Evolutionary conservation across 1,140 invertebrate genomes (phyloP).

Genomic region (Heliconius melpomene): DNA sequence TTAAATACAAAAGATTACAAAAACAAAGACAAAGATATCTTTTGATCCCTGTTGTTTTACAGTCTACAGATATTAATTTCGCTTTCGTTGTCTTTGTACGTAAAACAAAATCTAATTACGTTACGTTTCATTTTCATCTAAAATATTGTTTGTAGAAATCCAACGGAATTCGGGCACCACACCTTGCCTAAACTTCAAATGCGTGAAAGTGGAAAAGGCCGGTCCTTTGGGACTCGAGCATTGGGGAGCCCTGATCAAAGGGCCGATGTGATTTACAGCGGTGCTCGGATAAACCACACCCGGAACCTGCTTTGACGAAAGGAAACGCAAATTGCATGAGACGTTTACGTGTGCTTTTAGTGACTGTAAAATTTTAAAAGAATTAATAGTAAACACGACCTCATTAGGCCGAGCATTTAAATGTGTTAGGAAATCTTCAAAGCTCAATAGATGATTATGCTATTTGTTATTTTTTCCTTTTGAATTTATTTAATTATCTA

Average conservation of each 20-base stretch:
- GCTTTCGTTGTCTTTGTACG: background rate
- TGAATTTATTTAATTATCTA: background rate
- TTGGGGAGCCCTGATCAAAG: constrained; percentile 53
- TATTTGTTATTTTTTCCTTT: background rate
- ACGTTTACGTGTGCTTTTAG: constrained; percentile 40
- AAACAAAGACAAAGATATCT: background rate
- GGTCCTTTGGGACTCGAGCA: constrained; percentile 38
- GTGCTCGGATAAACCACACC: constrained; percentile 52
- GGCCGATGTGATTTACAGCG: constrained; percentile 53
- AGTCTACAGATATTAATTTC: constrained; percentile 6
- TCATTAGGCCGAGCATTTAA: constrained; percentile 18
- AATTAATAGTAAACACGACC: constrained; percentile 32
- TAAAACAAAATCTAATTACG: background rate
- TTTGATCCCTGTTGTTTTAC: background rate
- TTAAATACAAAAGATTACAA: no score
- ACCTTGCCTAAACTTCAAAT: constrained; percentile 38
- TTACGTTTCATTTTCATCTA: constrained; percentile 13
- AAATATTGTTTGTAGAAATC: constrained; percentile 27
- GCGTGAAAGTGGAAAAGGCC: constrained; percentile 42
- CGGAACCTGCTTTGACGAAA: constrained; percentile 48
- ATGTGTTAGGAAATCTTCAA: constrained; percentile 4
- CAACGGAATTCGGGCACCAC: constrained; percentile 24
- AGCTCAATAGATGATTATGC: background rate
- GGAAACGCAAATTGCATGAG: constrained; percentile 37
- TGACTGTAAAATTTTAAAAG: constrained; percentile 40